Evolutionary conservation across 2,797 vertebrate genomes (phyloP).

Genomic region (Falco columbarius): DNA sequence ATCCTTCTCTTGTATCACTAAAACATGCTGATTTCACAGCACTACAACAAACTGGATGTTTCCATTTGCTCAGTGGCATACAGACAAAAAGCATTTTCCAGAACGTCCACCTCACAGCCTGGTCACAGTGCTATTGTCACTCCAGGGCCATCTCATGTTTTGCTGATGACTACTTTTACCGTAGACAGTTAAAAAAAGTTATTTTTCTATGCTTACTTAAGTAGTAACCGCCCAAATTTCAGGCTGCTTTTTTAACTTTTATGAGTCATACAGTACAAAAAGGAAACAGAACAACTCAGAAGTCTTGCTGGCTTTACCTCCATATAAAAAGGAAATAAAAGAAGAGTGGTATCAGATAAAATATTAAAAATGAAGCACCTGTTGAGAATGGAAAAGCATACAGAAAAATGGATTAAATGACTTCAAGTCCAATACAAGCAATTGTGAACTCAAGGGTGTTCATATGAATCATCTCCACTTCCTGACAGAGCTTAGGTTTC

Average conservation of each 20-base stretch:
- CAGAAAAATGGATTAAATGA: not conserved
- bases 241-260: constrained; percentile 18
- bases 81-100: not conserved
- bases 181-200: not conserved
- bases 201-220: constrained; percentile 11
- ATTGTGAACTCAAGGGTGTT: not conserved
- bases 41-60: not conserved
- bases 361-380: constrained; percentile 10
- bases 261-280: constrained; percentile 41
- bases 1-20: not conserved
- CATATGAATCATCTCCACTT: not conserved
- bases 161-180: not conserved
- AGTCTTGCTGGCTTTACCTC: not conserved
- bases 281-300: constrained; percentile 1
- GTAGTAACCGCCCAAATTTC: not conserved
- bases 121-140: not conserved
- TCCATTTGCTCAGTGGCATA: not conserved
- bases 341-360: not conserved
- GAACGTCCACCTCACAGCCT: not conserved
- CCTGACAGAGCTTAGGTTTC: constrained; percentile 18
- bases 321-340: not conserved
- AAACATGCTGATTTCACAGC: not conserved
- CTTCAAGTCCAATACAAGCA: not conserved
- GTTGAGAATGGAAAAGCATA: not conserved
- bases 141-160: not conserved